These are phyloP conservation scores for Yponomeuta evonymella DNA, from an alignment of 2,888 invertebrate genomes.

Conservation along the genomic window DNA sequence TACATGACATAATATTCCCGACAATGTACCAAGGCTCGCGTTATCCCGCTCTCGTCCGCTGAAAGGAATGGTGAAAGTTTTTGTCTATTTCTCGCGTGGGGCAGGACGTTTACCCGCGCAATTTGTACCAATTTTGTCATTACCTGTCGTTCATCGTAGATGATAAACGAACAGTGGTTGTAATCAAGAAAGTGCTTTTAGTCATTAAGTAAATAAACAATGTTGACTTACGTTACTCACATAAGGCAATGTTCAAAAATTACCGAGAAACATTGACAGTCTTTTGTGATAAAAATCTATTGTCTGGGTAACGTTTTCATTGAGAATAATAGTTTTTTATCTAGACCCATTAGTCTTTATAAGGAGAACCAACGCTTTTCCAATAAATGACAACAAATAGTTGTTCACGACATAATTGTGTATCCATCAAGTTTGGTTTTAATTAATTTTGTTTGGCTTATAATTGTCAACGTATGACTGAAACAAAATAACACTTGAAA, in stretches of 20 bases:
- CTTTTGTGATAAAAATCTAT: neutral
- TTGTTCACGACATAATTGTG: no score
- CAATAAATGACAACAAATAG: neutral
- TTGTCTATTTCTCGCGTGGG: no score
- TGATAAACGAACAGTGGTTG: neutral
- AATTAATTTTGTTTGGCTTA: no score
- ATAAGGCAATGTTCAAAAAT: neutral
- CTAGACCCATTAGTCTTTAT: neutral
- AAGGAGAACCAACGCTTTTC: neutral
- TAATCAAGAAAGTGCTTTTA: neutral
- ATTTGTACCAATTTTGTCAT: neutral
- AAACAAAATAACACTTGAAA: no score
- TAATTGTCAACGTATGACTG: no score
- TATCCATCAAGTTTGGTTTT: no score
- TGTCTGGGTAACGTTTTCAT: neutral
- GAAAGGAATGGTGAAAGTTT: no score
- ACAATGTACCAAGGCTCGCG: no score
- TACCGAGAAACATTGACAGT: neutral
- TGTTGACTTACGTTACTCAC: neutral
- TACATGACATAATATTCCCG: no score
- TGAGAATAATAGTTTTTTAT: neutral
- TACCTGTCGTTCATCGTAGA: neutral
- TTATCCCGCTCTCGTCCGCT: no score
- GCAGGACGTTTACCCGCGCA: neutral
- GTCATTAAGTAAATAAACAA: neutral